A percentile compares a stretch with the other conserved stretches of the same genome.
Evolutionary conservation across 2,113 vertebrate genomes (phyloP).

Genomic region (Leuciscus idus): DNA sequence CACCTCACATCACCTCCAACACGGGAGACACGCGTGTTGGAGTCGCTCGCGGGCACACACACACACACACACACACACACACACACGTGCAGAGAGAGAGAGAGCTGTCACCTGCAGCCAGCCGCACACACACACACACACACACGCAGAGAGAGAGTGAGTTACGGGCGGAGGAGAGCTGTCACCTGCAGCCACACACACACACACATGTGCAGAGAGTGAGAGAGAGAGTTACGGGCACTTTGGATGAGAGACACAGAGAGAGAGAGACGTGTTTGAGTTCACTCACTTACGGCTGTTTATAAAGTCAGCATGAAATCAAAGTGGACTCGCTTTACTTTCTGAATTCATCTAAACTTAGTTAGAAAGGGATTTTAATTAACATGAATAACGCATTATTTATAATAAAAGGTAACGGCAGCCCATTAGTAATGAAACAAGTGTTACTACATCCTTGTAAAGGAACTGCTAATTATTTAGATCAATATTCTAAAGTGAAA

Average conservation of each 20-base stretch:
- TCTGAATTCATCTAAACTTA: no score
- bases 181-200: constrained; percentile 43
- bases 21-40: constrained; percentile 21
- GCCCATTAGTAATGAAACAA: no score
- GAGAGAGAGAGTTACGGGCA: constrained; percentile 2
- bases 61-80: no score
- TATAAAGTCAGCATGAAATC: constrained; percentile 8
- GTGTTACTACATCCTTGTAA: no score
- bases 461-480: no score
- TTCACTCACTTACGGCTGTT: constrained; percentile 19
- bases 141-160: no score
- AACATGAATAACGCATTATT: no score
- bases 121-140: no score
- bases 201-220: not conserved
- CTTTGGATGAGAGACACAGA: not conserved
- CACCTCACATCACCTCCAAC: constrained; percentile 76
- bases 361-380: no score
- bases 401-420: no score
- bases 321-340: constrained; percentile 10
- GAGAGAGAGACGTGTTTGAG: constrained; percentile 20
- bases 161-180: constrained; percentile 68
- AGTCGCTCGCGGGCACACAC: constrained; percentile 14
- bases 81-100: not conserved
- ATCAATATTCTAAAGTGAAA: no score
- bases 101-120: no score